These are phyloP conservation scores for Lamprologus lemairii DNA, from an alignment of 2,113 vertebrate genomes.

Conservation along the genomic window DNA sequence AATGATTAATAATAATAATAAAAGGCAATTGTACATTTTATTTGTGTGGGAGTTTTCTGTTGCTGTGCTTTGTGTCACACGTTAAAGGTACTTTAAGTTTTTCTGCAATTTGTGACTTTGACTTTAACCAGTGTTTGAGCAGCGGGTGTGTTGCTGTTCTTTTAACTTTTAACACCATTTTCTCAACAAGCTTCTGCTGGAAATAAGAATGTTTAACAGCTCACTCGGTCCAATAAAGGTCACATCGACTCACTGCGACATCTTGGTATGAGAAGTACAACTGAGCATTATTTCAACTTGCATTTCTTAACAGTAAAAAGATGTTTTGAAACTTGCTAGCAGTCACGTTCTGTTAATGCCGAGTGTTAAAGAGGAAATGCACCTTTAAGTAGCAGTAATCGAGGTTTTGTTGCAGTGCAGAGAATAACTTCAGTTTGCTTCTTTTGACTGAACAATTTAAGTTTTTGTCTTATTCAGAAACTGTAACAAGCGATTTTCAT, in stretches of 20 bases:
- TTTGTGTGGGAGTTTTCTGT: neutral
- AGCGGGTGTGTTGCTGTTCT: neutral
- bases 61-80: neutral
- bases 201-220: neutral
- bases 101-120: neutral
- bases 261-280: neutral
- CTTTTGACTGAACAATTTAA: neutral
- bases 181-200: too few species aligned
- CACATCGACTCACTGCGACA: neutral
- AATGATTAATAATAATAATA: slow-evolving; percentile 54
- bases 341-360: neutral
- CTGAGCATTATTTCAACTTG: rapidly evolving
- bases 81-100: neutral
- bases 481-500: neutral
- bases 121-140: neutral
- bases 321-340: neutral
- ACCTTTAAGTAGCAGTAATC: neutral
- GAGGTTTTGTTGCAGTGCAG: neutral
- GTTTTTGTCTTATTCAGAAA: neutral
- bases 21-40: slow-evolving; percentile 67
- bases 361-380: neutral
- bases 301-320: neutral
- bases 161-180: neutral
- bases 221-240: neutral
- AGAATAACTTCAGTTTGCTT: neutral